These are phyloP conservation scores for Andricus quercusramuli DNA, from an alignment of 2,888 invertebrate species.

Conservation along the genomic window DNA sequence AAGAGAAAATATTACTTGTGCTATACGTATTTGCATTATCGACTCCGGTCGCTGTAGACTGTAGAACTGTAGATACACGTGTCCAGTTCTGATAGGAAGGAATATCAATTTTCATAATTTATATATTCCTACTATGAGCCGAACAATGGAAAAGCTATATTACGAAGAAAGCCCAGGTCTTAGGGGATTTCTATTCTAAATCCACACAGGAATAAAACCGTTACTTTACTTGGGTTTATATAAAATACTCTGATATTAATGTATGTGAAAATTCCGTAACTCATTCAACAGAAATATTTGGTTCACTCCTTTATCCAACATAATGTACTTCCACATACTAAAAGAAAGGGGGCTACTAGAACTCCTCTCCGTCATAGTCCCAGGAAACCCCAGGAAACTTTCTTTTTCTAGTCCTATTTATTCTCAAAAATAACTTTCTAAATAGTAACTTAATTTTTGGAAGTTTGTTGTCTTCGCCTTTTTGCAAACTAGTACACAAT, in stretches of 20 bases:
- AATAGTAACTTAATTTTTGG: too few relatives aligned
- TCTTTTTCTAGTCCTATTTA: too few relatives aligned
- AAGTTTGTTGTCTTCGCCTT: too few relatives aligned
- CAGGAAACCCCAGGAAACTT: too few relatives aligned
- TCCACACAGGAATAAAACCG: conserved; percentile 2
- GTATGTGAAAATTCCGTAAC: background rate
- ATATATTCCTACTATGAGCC: conserved; percentile 29
- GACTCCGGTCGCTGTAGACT: conserved; percentile 19
- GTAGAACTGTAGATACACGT: background rate
- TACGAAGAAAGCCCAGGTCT: background rate
- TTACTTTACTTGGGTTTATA: background rate
- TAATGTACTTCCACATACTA: too few relatives aligned
- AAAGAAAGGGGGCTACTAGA: too few relatives aligned
- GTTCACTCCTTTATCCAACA: too few relatives aligned
- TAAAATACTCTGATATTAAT: background rate
- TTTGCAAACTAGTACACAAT: too few relatives aligned
- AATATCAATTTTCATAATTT: conserved; percentile 39
- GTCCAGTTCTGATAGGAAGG: conserved; percentile 16
- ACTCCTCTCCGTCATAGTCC: too few relatives aligned
- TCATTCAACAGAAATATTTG: background rate
- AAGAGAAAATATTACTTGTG: conserved; percentile 23
- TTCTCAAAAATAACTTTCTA: too few relatives aligned
- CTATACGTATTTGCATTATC: conserved; percentile 1
- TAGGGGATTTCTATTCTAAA: conserved; percentile 9
- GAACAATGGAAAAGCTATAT: conserved; percentile 15